Conservation (phyloP, 2,797 vertebrate genomes). For the Falco berigora region DNA sequence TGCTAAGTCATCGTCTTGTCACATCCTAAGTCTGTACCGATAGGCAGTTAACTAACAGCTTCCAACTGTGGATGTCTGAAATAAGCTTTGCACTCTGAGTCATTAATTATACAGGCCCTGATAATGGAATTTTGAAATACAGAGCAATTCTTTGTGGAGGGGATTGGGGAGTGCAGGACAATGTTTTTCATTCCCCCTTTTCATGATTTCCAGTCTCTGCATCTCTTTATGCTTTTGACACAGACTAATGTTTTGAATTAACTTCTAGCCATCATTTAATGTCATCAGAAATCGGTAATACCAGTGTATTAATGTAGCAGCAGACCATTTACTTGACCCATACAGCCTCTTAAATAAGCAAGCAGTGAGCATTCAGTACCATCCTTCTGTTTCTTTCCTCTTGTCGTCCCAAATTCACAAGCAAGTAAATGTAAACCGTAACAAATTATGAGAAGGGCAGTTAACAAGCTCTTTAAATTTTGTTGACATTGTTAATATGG, state of each 20-base stretch:
- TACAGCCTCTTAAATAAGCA: background rate
- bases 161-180: background rate
- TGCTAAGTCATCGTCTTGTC: background rate
- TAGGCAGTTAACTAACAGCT: background rate
- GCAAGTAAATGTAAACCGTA: background rate
- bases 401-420: background rate
- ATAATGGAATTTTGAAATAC: background rate
- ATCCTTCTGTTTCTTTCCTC: background rate
- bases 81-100: background rate
- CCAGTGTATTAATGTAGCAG: background rate
- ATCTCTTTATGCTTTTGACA: background rate
- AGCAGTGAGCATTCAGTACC: background rate
- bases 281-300: background rate
- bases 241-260: background rate
- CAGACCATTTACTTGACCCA: background rate
- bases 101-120: background rate
- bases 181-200: background rate
- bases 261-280: background rate
- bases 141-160: background rate
- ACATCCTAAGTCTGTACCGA: background rate
- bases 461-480: background rate
- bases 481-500: background rate
- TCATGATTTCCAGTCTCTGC: background rate
- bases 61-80: background rate
- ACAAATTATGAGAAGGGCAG: background rate